phyloP scores from a whole-genome alignment of 2,888 invertebrate genomes.

The Steinernema carpocapsae region DNA sequence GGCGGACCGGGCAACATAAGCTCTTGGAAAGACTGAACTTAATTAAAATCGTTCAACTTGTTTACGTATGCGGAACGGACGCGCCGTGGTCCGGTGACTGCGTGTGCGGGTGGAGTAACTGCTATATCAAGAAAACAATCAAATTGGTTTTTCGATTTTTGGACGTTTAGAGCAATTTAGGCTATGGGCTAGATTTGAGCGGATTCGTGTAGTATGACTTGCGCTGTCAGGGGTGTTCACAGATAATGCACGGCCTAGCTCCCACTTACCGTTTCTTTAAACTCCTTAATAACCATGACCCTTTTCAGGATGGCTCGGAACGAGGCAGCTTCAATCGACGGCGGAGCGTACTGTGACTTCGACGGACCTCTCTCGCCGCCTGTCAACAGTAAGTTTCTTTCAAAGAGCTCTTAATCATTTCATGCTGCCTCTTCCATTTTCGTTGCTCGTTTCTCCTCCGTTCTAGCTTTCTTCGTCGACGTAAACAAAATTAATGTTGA shows the following conservation, averaged over 20 bases:
- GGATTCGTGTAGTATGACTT: slow-evolving; percentile 2
- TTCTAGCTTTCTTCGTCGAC: no score
- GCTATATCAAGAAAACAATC: slow-evolving; percentile 35
- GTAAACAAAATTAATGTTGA: no score
- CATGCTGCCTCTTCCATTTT: no score
- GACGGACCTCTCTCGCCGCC: slow-evolving; percentile 9
- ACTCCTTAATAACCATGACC: no score
- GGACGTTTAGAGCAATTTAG: slow-evolving; percentile 29
- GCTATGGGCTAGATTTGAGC: slow-evolving; percentile 9
- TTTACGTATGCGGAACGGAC: slow-evolving; percentile 31
- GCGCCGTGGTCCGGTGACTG: slow-evolving; percentile 26
- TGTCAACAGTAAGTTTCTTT: slow-evolving; percentile 16
- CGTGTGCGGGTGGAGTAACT: slow-evolving; percentile 24
- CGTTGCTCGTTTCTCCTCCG: no score
- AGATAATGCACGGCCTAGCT: no score
- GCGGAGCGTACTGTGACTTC: slow-evolving; percentile 25
- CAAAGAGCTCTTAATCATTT: no score
- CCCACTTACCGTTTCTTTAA: no score
- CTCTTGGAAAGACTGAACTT: slow-evolving; percentile 15
- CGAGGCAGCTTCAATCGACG: slow-evolving; percentile 4
- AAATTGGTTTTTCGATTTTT: slow-evolving; percentile 35
- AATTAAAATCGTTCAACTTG: slow-evolving; percentile 34
- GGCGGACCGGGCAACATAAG: background rate
- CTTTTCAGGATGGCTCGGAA: slow-evolving; percentile 19
- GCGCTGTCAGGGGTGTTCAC: background rate